A percentile compares a stretch with the other conserved stretches of the same genome.
These are phyloP conservation scores for Leucoraja erinaceus DNA, from an alignment of 2,113 vertebrate species.

Conservation along the genomic window DNA sequence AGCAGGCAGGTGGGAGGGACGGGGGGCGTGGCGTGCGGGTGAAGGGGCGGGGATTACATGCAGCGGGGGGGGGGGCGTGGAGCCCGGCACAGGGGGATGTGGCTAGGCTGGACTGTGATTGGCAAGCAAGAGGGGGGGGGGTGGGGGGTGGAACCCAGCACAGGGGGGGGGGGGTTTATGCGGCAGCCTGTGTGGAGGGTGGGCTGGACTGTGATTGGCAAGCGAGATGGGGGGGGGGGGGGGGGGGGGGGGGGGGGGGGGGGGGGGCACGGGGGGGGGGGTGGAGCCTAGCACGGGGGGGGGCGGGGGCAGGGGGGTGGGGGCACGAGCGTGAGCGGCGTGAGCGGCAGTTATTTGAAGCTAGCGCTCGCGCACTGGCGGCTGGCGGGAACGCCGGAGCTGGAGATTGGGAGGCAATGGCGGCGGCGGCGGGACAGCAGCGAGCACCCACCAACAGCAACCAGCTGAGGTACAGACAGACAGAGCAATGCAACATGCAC, in stretches of 20 bases:
- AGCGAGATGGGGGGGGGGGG: not conserved
- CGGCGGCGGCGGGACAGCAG: not conserved
- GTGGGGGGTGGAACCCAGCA: too few relatives aligned
- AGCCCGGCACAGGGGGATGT: not conserved
- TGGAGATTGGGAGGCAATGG: not conserved
- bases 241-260: too few relatives aligned
- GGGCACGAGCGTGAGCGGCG: not conserved
- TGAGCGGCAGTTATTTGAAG: constrained; percentile 36
- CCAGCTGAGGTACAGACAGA: not conserved
- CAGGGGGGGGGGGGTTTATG: not conserved
- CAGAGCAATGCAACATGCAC: too few relatives aligned
- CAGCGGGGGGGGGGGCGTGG: too few relatives aligned
- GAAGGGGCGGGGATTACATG: not conserved
- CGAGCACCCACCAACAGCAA: not conserved
- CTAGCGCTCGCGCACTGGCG: constrained; percentile 25
- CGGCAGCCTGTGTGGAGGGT: too few relatives aligned
- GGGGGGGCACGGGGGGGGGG: too few relatives aligned
- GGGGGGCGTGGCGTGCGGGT: too few relatives aligned
- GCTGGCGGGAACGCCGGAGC: constrained; percentile 15
- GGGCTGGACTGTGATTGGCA: not conserved
- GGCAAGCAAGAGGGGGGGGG: not conserved
- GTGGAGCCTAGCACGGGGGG: not conserved
- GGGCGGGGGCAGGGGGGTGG: not conserved
- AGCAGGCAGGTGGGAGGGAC: too few relatives aligned
- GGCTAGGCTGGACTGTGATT: too few relatives aligned